A percentile compares a stretch with the other conserved stretches of the same genome.
Conservation (phyloP, 2,888 invertebrate genomes). For the Ornithoptera alexandrae region DNA sequence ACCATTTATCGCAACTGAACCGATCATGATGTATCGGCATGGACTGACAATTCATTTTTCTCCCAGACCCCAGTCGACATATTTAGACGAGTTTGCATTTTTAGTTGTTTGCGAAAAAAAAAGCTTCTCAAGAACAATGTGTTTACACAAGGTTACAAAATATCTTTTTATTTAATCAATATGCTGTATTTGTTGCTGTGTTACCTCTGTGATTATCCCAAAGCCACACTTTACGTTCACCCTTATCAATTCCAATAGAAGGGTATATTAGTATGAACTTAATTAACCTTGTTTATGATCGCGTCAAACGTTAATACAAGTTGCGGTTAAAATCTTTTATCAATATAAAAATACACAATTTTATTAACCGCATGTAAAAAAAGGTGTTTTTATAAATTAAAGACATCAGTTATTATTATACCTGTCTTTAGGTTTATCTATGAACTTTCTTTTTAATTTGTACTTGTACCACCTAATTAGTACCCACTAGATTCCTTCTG, state of each 20-base stretch:
- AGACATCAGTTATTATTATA: too few relatives aligned
- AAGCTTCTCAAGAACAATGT: background rate
- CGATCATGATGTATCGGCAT: constrained; percentile 20
- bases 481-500: too few relatives aligned
- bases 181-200: background rate
- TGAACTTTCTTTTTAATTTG: too few relatives aligned
- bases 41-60: constrained; percentile 17
- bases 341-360: too few relatives aligned
- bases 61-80: constrained; percentile 1
- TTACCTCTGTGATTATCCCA: background rate
- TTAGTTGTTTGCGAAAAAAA: background rate
- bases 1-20: constrained; percentile 12
- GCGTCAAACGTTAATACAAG: background rate
- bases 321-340: too few relatives aligned
- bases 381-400: too few relatives aligned
- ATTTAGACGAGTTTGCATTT: background rate
- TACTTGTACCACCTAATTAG: too few relatives aligned
- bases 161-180: background rate
- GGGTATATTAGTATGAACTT: background rate
- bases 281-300: background rate
- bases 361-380: too few relatives aligned
- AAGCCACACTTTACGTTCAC: background rate
- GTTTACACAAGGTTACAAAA: background rate
- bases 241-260: background rate
- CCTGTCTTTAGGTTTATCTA: too few relatives aligned